A percentile compares a stretch with the other conserved stretches of the same genome.
Conservation (phyloP, 2,113 vertebrate species). For the Panthera tigris region DNA sequence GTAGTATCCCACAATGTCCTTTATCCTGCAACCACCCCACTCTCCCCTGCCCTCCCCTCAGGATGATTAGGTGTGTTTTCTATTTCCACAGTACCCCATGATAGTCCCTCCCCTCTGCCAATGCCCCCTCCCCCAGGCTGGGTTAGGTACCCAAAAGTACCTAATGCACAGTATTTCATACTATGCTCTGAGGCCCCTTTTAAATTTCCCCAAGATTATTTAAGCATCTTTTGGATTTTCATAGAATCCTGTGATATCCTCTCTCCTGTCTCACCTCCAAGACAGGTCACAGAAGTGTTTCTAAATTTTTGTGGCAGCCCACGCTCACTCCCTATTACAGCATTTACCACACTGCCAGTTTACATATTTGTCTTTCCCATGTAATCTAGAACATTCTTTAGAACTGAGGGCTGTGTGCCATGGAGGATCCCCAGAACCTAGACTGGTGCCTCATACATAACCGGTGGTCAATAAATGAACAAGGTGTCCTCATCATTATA, state of each 20-base stretch:
- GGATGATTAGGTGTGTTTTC: not conserved
- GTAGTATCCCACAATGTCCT: too few species aligned
- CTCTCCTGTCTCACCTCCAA: not conserved
- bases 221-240: not conserved
- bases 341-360: not conserved
- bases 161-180: not conserved
- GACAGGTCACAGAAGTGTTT: not conserved
- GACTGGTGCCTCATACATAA: not conserved
- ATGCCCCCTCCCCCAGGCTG: not conserved
- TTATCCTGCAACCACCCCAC: not conserved
- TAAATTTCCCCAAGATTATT: not conserved
- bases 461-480: conserved; percentile 45
- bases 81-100: not conserved
- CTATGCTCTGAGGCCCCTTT: not conserved
- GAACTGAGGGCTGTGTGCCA: not conserved
- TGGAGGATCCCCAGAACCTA: not conserved
- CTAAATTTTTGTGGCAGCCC: not conserved
- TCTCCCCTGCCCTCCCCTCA: not conserved
- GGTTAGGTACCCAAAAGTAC: not conserved
- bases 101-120: not conserved
- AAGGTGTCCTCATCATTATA: not conserved
- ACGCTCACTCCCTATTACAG: not conserved
- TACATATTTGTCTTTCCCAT: not conserved
- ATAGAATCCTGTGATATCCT: not conserved
- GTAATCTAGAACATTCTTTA: conserved; percentile 4